Evolutionary conservation across 2,888 invertebrate genomes (phyloP).

Genomic region (Deroplatys truncata): DNA sequence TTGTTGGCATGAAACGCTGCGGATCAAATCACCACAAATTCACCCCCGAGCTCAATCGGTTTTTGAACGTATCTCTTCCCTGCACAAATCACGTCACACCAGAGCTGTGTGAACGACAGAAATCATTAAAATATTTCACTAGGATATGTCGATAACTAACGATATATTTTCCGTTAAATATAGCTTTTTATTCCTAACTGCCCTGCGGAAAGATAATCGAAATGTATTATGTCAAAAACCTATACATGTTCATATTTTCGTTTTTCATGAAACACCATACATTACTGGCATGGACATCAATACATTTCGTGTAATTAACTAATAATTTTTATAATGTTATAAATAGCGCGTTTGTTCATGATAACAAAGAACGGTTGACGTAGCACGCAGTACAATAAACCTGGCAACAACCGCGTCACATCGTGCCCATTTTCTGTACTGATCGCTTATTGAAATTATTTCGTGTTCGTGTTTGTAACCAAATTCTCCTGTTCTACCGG

Average conservation of each 20-base stretch:
- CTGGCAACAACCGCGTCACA: background rate
- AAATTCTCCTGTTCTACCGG: no score
- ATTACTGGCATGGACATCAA: background rate
- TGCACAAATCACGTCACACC: background rate
- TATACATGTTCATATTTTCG: background rate
- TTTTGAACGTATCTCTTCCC: background rate
- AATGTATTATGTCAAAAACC: slow-evolving; percentile 6
- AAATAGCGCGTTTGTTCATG: background rate
- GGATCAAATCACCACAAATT: background rate
- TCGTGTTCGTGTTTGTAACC: no score
- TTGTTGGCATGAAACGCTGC: background rate
- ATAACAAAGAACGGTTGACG: background rate
- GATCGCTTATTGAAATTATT: no score
- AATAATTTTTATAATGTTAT: background rate
- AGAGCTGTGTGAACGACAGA: background rate
- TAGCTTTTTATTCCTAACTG: background rate
- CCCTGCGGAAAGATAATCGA: background rate
- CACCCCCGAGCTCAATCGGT: background rate
- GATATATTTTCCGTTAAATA: background rate
- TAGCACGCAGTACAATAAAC: background rate
- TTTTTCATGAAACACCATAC: background rate
- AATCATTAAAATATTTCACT: background rate
- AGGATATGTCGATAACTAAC: background rate
- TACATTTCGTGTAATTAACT: background rate
- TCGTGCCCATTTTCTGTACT: background rate